Conservation (phyloP, 2,113 vertebrate genomes). For the Cacatua alba region DNA sequence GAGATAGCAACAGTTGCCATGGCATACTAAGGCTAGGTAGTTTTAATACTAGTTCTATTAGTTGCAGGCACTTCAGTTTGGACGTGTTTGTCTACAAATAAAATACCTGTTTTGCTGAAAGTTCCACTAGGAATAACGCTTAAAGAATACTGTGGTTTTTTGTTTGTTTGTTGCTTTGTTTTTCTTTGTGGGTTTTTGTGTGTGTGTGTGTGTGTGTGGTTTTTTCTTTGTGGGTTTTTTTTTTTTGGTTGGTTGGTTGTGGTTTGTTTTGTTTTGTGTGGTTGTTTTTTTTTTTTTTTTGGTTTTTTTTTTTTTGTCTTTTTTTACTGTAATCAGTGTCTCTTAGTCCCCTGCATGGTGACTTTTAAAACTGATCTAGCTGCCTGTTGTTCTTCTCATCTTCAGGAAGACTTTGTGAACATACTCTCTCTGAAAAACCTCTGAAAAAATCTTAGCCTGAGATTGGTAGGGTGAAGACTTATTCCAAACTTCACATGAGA, state of each 20-base stretch:
- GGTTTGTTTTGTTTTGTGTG: neutral
- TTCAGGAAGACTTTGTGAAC: neutral
- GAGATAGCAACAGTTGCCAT: neutral
- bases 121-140: neutral
- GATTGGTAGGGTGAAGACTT: neutral
- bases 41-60: neutral
- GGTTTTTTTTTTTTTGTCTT: neutral
- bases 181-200: neutral
- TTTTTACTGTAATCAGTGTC: neutral
- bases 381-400: neutral
- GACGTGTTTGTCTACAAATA: neutral
- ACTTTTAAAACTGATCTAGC: neutral
- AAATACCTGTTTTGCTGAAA: neutral
- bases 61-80: neutral
- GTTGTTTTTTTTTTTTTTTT: no score
- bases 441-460: neutral
- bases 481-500: neutral
- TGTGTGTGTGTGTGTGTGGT: no score
- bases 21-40: neutral
- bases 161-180: no score
- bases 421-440: neutral
- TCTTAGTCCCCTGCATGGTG: neutral
- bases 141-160: neutral
- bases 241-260: no score
- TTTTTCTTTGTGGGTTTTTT: no score